Percentiles rank a stretch among this genome's conserved stretches.
Evolutionary conservation across 2,113 vertebrate species (phyloP).

Genomic region (Galemys pyrenaicus): DNA sequence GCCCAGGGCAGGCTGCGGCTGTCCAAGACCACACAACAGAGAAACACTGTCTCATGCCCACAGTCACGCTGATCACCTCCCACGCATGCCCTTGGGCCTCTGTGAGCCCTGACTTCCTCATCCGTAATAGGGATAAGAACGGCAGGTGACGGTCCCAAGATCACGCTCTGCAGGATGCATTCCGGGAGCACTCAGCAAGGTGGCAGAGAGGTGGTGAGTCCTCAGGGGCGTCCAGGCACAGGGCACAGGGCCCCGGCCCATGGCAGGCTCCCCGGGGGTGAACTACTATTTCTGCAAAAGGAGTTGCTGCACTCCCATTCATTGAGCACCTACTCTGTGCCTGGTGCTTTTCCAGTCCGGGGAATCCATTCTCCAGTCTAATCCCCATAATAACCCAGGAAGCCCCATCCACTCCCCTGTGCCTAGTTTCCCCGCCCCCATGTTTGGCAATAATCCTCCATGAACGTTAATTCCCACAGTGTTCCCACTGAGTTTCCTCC

Average conservation of each 20-base stretch:
- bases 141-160: background rate
- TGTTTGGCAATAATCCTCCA: background rate
- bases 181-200: background rate
- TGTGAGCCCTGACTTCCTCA: background rate
- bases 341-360: background rate
- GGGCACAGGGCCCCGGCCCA: accelerated
- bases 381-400: background rate
- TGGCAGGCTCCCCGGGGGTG: accelerated
- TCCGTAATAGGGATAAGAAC: background rate
- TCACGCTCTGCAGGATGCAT: no score
- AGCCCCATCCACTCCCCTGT: background rate
- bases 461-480: no score
- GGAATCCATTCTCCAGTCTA: no score
- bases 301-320: background rate
- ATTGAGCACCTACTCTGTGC: accelerated
- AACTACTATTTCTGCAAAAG: background rate
- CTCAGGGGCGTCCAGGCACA: accelerated
- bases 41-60: accelerated
- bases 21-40: background rate
- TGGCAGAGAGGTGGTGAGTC: accelerated
- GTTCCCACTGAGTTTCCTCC: background rate
- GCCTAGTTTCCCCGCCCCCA: background rate
- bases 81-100: background rate
- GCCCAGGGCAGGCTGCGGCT: background rate
- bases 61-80: background rate